These are phyloP conservation scores for Astreopora myriophthalma DNA, from an alignment of 64 coral and sea anemone species.

Conservation along the genomic window DNA sequence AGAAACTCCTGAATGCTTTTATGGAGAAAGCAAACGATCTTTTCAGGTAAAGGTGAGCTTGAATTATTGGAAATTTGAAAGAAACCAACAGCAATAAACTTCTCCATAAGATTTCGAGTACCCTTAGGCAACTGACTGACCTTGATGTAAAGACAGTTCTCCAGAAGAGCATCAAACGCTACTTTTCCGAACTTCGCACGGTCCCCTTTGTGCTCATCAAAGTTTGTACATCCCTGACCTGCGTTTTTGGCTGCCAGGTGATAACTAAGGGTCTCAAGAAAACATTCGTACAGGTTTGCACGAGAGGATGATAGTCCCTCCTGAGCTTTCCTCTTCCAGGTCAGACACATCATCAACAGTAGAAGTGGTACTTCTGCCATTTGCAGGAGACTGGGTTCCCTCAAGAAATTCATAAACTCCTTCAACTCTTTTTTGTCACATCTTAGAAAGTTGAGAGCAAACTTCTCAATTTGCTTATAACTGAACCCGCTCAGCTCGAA, in stretches of 20 bases:
- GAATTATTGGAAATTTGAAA: conserved; percentile 38
- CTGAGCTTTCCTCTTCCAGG: conserved; percentile 29
- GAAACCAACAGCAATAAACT: conserved; percentile 34
- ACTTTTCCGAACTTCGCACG: conserved; percentile 25
- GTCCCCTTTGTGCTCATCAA: conserved; percentile 10
- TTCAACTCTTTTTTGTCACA: not conserved
- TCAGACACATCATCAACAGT: conserved; percentile 38
- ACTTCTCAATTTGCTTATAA: not conserved
- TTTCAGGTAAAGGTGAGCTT: not conserved
- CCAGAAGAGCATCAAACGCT: conserved; percentile 41
- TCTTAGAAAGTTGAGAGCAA: conserved; percentile 9
- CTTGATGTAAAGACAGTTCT: too few relatives aligned
- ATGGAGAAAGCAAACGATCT: conserved; percentile 57
- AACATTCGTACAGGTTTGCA: conserved; percentile 40
- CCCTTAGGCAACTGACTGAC: not conserved
- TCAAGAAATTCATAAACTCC: conserved; percentile 1
- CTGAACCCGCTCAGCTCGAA: conserved; percentile 38
- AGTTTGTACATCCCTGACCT: not conserved
- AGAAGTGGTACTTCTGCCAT: conserved; percentile 60
- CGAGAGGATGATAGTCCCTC: not conserved
- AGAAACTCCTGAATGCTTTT: conserved; percentile 68
- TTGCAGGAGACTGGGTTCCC: not conserved
- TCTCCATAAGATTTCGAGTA: not conserved
- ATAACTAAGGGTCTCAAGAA: conserved; percentile 8
- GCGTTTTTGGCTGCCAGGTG: not conserved